phyloP scores from a whole-genome alignment of 2,888 invertebrate genomes.

The Pyrrhia umbra region DNA sequence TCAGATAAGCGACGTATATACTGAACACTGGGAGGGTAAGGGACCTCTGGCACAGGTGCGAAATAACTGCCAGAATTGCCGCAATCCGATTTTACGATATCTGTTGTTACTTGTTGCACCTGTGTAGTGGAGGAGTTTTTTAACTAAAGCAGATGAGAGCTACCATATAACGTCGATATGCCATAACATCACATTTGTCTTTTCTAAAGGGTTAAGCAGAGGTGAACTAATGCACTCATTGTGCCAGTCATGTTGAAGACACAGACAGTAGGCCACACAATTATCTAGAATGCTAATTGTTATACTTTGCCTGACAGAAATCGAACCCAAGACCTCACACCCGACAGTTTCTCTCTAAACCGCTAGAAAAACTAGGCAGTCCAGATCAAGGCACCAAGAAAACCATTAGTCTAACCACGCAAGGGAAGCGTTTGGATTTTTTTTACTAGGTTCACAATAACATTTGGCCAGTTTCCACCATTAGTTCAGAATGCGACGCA shows the following conservation, averaged over 20 bases:
- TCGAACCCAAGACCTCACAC: no score
- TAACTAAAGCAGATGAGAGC: background rate
- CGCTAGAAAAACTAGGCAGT: no score
- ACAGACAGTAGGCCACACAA: no score
- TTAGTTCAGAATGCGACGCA: slow-evolving; percentile 67
- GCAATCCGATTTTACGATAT: background rate
- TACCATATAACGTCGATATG: background rate
- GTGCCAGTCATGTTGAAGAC: background rate
- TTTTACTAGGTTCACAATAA: slow-evolving; percentile 6
- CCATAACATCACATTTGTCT: background rate
- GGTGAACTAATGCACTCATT: background rate
- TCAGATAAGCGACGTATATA: background rate
- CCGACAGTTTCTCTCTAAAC: no score
- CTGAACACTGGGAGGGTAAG: background rate
- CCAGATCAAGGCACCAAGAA: background rate
- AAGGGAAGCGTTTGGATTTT: background rate
- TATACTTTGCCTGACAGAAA: no score
- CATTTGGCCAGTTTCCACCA: slow-evolving; percentile 26
- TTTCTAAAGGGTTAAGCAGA: background rate
- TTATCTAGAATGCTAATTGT: no score
- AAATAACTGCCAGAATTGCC: background rate
- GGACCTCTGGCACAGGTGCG: background rate
- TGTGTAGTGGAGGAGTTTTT: background rate
- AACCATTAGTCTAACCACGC: background rate
- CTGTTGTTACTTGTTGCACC: background rate